Evolutionary conservation across 2,797 vertebrate genomes (phyloP).

Genomic region (Esox lucius): DNA sequence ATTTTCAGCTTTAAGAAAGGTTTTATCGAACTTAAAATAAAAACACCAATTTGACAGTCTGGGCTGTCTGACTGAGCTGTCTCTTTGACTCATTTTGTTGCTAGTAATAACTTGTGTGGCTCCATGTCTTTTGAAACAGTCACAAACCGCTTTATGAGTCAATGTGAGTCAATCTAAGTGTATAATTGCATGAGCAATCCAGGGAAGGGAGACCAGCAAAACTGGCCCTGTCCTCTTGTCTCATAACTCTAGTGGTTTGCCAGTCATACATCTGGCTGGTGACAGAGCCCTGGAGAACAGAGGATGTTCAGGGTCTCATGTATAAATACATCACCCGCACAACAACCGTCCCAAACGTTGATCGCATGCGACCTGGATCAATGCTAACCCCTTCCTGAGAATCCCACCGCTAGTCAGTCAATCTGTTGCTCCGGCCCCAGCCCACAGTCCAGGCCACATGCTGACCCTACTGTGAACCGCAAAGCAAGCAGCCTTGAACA

Average conservation of each 20-base stretch:
- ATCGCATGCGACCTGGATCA: conserved; percentile 46
- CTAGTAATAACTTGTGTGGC: conserved; percentile 18
- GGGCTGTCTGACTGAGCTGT: not conserved
- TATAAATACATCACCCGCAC: conserved; percentile 45
- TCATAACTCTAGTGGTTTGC: conserved; percentile 28
- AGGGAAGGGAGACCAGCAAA: conserved; percentile 48
- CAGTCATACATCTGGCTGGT: conserved; percentile 52
- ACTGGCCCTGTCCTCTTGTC: conserved; percentile 38
- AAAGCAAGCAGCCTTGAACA: not conserved
- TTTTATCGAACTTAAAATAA: not conserved
- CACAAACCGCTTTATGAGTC: conserved; percentile 31
- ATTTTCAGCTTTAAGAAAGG: too few species aligned
- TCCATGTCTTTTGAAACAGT: conserved; percentile 35
- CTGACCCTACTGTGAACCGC: conserved; percentile 6
- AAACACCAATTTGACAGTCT: not conserved
- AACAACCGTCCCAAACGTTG: conserved; percentile 47
- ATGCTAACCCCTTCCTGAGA: conserved; percentile 36
- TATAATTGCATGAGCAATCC: conserved; percentile 34
- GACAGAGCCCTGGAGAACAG: conserved; percentile 12
- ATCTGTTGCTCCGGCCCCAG: conserved; percentile 29
- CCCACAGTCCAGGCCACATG: conserved; percentile 14
- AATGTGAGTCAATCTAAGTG: conserved; percentile 35
- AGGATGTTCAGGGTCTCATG: conserved; percentile 29
- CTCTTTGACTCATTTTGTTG: not conserved
- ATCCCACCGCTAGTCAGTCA: conserved; percentile 33